Evolutionary conservation across 2,888 invertebrate species (phyloP).

Genomic region (Lymantria dispar): DNA sequence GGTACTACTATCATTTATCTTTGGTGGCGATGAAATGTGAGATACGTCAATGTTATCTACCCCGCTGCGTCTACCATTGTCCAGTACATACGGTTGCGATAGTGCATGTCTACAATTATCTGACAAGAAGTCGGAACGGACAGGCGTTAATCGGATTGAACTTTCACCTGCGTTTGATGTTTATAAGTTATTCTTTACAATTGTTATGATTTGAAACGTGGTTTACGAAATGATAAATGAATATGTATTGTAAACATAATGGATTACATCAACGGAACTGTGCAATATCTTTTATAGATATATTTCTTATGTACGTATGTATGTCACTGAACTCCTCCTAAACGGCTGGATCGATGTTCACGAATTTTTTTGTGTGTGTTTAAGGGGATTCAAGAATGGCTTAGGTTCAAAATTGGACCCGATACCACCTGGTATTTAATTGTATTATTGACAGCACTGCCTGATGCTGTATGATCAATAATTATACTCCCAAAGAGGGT

Average conservation of each 20-base stretch:
- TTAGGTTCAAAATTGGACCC: too few species aligned
- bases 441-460: too few species aligned
- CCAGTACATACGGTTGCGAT: constrained; percentile 34
- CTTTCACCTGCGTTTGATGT: constrained; percentile 38
- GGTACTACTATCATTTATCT: constrained; percentile 37
- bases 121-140: constrained; percentile 41
- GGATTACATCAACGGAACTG: background rate
- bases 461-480: too few species aligned
- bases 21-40: constrained; percentile 38
- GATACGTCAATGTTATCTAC: constrained; percentile 36
- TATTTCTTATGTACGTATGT: too few species aligned
- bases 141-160: constrained; percentile 48
- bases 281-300: too few species aligned
- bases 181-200: constrained; percentile 33
- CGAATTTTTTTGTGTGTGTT: too few species aligned
- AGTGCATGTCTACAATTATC: constrained; percentile 42
- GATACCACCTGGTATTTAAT: too few species aligned
- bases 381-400: too few species aligned
- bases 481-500: too few species aligned
- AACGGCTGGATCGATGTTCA: too few species aligned
- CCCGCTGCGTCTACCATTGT: constrained; percentile 43
- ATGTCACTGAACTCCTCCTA: too few species aligned
- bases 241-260: constrained; percentile 14
- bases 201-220: constrained; percentile 19
- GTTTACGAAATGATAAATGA: constrained; percentile 29